Percentiles rank a stretch among this genome's conserved stretches.
Conservation (phyloP, 2,888 invertebrate genomes). For the Heliconius cydno region DNA sequence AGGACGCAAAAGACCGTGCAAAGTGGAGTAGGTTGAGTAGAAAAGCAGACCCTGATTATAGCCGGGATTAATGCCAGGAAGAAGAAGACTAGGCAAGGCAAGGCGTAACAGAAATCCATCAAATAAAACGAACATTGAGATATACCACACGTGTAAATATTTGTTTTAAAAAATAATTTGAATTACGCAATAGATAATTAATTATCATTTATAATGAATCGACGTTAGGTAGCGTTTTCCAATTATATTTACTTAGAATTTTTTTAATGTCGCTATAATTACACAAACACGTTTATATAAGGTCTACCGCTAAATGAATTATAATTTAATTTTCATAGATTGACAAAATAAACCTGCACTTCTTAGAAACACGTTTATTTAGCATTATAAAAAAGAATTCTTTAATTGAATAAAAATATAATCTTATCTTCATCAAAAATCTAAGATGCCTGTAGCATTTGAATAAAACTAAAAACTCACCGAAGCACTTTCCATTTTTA, state of each 20-base stretch:
- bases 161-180: not conserved
- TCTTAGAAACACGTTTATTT: conserved; percentile 38
- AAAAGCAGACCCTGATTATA: too few species aligned
- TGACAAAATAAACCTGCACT: conserved; percentile 11
- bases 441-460: conserved; percentile 17
- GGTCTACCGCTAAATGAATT: conserved; percentile 24
- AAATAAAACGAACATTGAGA: not conserved
- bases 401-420: conserved; percentile 41
- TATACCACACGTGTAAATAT: not conserved
- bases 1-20: too few species aligned
- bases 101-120: not conserved
- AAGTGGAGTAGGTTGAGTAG: too few species aligned
- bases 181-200: not conserved
- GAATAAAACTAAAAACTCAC: not conserved
- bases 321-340: conserved; percentile 43
- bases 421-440: conserved; percentile 35
- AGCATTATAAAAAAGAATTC: conserved; percentile 34
- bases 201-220: not conserved
- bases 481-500: conserved; percentile 8
- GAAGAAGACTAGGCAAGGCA: not conserved
- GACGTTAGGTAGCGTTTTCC: not conserved
- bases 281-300: conserved; percentile 6
- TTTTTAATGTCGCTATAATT: conserved; percentile 11
- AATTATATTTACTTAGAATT: not conserved
- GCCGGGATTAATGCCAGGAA: too few species aligned